Base-by-base conservation (phyloP, 1,140 invertebrate genomes). In the Caerostris darwini region DNA sequence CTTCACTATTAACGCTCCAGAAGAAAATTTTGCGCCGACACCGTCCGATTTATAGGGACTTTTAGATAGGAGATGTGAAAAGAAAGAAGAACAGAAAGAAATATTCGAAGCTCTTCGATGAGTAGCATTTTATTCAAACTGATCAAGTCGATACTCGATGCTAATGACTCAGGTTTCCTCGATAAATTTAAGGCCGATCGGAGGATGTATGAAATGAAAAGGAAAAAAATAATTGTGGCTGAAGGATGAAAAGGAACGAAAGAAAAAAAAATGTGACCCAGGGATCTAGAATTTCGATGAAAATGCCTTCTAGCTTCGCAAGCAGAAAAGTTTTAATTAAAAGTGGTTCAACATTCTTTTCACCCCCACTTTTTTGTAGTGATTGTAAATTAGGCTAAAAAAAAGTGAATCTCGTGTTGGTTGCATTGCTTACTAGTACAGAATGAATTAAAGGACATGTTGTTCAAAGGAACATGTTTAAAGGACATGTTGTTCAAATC, bases 251-350 rank as follows among this genome's bases (percentile, higher is more conserved):
- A 77, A 34, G 50, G 50, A 77, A 10, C 7, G 19, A 50, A 10
- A 83, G n/a, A 57, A 8, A 83, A 83, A 83, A 83, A 19, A 54
- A 14, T 54, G 56, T 19, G 61, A 64, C 61, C n/a, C 12, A 19
- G 8, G 69, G 69, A 77, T 77, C 69, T 77, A 83, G 34, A 87
- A 64, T 61, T 87, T 87, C 85, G 85, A 87, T 87, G 85, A 87
- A 87, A 87, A 83, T 87, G 85, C 85, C 85, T 87, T 8, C 56
- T 64, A 87, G 85, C 85, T 87, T 87, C 8, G 85, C 85, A 87
- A 87, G 85, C 85, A 87, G 85, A 87, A 87, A 87, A 87, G 85
- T 87, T 87, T 87, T 87, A 87, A 87, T 87, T 87, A 87, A 87
- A 87, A 87, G 85, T 6, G 14, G 85, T 50, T 64, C 34, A 64